Evolutionary conservation across 2,797 vertebrate genomes (phyloP), one percentile per base, ranked within the genome.

Genomic region (Percopsis omiscomaycus): DNA sequence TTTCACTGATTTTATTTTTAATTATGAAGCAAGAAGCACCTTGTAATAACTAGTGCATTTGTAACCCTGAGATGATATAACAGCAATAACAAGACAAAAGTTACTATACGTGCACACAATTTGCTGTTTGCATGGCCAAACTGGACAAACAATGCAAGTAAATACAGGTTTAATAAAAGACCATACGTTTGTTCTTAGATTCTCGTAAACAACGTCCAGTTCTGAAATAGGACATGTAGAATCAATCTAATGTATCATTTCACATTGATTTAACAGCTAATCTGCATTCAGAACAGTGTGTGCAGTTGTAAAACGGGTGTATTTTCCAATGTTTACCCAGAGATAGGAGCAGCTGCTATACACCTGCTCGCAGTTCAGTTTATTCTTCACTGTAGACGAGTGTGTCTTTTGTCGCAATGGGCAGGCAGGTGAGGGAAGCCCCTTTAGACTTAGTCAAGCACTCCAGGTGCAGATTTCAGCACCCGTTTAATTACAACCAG

Each of bases 291-390:
- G 77, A 84, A 69, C 68, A 15, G 56, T 74, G 77, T 84, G 84
- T 78, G 82, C 78, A 56, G 85, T 89, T 86, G 81, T 87, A 83
- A 78, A 86, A 88, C 90, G 81, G 84, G 61, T 68, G 70, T 85
- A 86, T 84, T 91, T 92, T 89, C 53, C 75, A 42, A 65, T 95
- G 93, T 96, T 96, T 95, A 89, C 90, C 78, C 84, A 94, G 84
- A 89, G 90, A 90, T 87, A 83, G 84, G 80, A 90, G 88, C 94
- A 94, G 93, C 94, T 94, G 94, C 90, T 89, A 82, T 88, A 89
- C 94, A 95, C 93, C 95, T 95, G 94, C 85, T 89, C 69, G 65
- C 71, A 15, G 78, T 82, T 73, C 50, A 55, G 73, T 47, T 71
- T 14, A 74, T 59, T 68, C 78, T 78, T 68, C 83, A 66, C 82